Evolutionary conservation across 2,888 invertebrate species (phyloP).

Genomic region (Gerris lacustris): DNA sequence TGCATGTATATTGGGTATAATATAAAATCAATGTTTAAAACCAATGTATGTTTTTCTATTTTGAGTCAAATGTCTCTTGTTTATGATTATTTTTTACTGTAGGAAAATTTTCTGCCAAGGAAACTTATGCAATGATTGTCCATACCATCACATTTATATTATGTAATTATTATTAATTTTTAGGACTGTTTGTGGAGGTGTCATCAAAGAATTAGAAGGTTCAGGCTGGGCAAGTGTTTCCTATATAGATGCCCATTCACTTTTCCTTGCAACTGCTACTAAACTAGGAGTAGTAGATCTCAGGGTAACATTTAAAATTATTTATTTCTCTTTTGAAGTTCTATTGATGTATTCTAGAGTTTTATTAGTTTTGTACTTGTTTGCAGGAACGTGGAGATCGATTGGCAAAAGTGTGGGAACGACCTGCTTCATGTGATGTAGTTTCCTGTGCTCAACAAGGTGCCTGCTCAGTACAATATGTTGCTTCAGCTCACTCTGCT

Average conservation of each 20-base stretch:
- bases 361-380: not conserved
- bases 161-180: not conserved
- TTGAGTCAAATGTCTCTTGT: no score
- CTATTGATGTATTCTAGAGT: not conserved
- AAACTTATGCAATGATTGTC: no score
- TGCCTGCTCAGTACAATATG: constrained; percentile 12
- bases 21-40: no score
- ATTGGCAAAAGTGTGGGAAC: not conserved
- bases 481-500: constrained; percentile 15
- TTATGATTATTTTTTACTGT: no score
- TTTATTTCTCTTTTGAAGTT: not conserved
- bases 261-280: not conserved
- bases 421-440: constrained; percentile 14
- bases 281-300: constrained; percentile 2
- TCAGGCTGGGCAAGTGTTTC: constrained; percentile 5
- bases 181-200: not conserved
- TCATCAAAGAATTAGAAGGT: not conserved
- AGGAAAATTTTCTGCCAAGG: no score
- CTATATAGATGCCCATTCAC: constrained; percentile 6
- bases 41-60: no score
- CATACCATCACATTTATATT: no score
- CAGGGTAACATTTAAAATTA: not conserved
- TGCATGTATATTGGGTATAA: no score
- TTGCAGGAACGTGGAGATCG: not conserved
- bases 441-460: constrained; percentile 9